Evolutionary conservation across 2,797 vertebrate genomes (phyloP).

Genomic region (Falco concolor): DNA sequence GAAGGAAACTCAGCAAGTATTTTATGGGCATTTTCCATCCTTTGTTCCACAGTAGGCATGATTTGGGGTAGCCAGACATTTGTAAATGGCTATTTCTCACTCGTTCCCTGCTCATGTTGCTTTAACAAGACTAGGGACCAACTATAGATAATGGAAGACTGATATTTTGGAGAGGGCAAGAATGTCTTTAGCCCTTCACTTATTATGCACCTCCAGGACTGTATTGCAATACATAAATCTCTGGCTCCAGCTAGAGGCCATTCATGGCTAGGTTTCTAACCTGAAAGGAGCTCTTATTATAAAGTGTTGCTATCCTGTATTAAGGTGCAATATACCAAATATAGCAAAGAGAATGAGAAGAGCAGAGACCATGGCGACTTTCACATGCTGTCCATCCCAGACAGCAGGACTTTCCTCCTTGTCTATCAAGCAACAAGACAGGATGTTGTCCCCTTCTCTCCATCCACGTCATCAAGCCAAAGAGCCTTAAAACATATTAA

Average conservation of each 20-base stretch:
- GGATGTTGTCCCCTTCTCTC: neutral
- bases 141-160: neutral
- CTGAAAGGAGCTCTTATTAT: neutral
- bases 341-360: neutral
- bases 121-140: neutral
- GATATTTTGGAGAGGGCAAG: neutral
- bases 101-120: neutral
- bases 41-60: neutral
- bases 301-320: neutral
- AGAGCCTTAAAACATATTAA: neutral
- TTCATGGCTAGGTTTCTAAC: neutral
- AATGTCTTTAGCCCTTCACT: neutral
- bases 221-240: neutral
- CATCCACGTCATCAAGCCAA: neutral
- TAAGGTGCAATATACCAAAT: neutral
- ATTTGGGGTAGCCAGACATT: neutral
- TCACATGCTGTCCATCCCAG: neutral
- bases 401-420: neutral
- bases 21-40: neutral
- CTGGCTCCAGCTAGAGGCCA: constrained; percentile 5
- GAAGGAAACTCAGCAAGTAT: neutral
- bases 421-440: neutral
- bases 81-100: neutral
- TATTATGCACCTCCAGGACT: neutral
- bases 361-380: neutral